Conservation (phyloP, 1,140 invertebrate genomes). For the Dreissena rostriformis region DNA sequence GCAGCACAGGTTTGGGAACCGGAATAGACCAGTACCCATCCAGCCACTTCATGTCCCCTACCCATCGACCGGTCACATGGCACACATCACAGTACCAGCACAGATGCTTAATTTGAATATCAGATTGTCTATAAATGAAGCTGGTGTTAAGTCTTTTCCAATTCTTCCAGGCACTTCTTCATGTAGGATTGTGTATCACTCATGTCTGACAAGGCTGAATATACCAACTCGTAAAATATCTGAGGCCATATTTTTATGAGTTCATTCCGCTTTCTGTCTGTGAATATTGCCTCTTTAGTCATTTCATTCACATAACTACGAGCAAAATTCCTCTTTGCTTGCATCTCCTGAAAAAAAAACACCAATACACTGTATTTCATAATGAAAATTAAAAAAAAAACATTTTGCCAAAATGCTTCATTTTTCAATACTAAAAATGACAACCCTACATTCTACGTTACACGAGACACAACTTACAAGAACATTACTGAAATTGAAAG, state of each 20-base stretch:
- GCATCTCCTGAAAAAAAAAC: conserved; percentile 62
- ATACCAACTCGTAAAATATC: conserved; percentile 77
- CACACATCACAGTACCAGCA: too few relatives aligned
- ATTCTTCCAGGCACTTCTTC: conserved; percentile 76
- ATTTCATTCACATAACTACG: conserved; percentile 74
- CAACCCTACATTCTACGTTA: too few relatives aligned
- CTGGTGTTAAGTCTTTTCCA: conserved; percentile 72
- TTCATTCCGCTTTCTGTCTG: conserved; percentile 74
- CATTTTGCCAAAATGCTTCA: too few relatives aligned
- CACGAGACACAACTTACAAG: too few relatives aligned
- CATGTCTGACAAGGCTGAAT: conserved; percentile 75
- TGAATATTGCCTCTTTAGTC: conserved; percentile 73
- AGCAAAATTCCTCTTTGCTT: conserved; percentile 67
- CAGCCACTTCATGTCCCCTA: too few relatives aligned
- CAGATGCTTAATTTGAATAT: too few relatives aligned
- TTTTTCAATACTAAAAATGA: too few relatives aligned
- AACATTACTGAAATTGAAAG: too few relatives aligned
- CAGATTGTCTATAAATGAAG: neutral
- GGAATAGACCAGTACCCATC: too few relatives aligned
- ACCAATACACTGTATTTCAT: neutral
- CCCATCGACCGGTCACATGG: too few relatives aligned
- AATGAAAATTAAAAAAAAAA: too few relatives aligned
- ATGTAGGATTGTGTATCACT: conserved; percentile 72
- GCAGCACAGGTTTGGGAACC: too few relatives aligned
- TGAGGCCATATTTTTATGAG: conserved; percentile 76